A percentile compares a stretch with the other conserved stretches of the same genome.
phyloP scores from a whole-genome alignment of 2,113 vertebrate species.

The Myiagra hebetior region DNA sequence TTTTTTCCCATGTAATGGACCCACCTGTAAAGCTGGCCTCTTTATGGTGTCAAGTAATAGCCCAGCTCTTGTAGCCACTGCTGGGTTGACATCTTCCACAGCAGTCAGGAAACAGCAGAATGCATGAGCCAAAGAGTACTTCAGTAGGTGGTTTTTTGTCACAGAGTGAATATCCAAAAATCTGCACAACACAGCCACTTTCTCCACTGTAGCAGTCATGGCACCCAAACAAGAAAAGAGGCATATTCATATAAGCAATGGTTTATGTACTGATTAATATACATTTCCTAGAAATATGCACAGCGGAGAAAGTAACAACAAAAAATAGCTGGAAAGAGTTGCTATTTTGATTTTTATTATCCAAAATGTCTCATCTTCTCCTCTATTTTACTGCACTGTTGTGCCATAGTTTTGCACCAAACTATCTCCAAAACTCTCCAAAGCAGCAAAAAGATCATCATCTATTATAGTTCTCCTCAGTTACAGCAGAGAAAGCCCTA shows the following conservation, averaged over 20 bases:
- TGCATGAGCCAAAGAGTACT: conserved; percentile 93
- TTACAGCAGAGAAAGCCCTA: not conserved
- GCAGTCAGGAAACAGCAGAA: conserved; percentile 97
- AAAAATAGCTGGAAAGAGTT: not conserved
- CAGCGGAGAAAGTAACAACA: not conserved
- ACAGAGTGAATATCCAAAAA: conserved; percentile 97
- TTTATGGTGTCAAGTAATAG: conserved; percentile 95
- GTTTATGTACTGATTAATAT: not conserved
- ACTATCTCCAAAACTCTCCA: not conserved
- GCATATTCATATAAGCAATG: not conserved
- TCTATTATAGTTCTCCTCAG: not conserved
- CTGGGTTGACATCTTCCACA: conserved; percentile 96
- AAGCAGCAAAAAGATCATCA: not conserved
- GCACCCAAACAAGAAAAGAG: not conserved
- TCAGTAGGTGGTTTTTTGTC: conserved; percentile 96
- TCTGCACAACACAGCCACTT: conserved; percentile 93
- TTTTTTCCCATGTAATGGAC: not conserved
- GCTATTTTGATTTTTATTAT: not conserved
- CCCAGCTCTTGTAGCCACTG: conserved; percentile 93
- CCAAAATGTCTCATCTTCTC: not conserved
- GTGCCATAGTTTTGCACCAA: not conserved
- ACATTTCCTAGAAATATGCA: not conserved
- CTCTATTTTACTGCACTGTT: not conserved
- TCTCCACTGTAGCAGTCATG: conserved; percentile 83
- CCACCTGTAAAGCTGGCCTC: conserved; percentile 91